Base-by-base conservation (phyloP, 2,113 vertebrate genomes). In the Nothocercus nigrocapillus region DNA sequence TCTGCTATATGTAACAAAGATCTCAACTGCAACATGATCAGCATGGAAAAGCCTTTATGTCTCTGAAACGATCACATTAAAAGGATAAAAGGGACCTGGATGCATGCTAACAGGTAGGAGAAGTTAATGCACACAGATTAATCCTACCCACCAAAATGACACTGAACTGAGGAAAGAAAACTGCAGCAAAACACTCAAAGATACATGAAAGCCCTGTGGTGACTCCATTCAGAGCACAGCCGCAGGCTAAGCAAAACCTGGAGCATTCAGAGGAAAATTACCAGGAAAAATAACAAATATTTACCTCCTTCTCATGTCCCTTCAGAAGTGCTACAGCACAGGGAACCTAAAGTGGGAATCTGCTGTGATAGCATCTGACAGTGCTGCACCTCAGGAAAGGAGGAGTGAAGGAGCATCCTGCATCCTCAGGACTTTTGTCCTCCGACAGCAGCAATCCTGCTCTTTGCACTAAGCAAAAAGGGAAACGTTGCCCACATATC, bases 1-100 rank as follows among this genome's bases (percentile, higher is more conserved):
- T 81, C 91, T 90, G 88, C 83, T 88, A 42, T 53, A 79, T 95
- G 74, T 90, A 86, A 93, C 72, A 74, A 51, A 90, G 90, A 88
- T 88, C 83, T 96, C 80, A 90, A 75, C 92, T 94, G 75, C 93
- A 90, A 36, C 1, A 1, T 58, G 80, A 94, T 87, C 63, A 89
- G 91, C 78, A 62, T 11, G 2, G 63, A 91, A 87, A 19, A 67
- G 94, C 83, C 63, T 89, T 85, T 84, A 22, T 13, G 53, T 73
- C 86, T 77, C 87, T 73, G 75, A 91, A 91, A 93, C 84, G 92
- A 94, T 93, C 91, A 77, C 44, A 87, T 85, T 87, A 88, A 14
- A 11, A 2, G 87, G 70, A 85, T 89, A 66, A 87, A 75, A 87
- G 54, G 32, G 36, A 74, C 84, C 49, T 38, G 79, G 70, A 79